Conservation (phyloP, 2,113 vertebrate species). For the Capreolus pygargus region DNA sequence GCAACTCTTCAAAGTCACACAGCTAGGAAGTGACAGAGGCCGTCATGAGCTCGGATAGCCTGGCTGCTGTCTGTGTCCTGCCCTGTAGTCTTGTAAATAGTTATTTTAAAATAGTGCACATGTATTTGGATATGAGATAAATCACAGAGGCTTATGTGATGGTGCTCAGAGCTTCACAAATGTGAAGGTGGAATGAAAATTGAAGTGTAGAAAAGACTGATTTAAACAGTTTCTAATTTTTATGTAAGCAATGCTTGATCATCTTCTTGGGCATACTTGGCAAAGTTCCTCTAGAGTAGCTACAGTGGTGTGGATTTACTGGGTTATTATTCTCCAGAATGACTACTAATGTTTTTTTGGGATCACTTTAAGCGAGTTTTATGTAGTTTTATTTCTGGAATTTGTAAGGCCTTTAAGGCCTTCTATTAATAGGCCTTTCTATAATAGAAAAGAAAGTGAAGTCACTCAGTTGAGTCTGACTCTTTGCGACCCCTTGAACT, state of each 20-base stretch:
- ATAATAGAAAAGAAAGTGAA: background rate
- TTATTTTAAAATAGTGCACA: background rate
- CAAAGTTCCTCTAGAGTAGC: background rate
- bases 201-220: background rate
- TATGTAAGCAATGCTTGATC: background rate
- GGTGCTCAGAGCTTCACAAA: background rate
- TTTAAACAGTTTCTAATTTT: background rate
- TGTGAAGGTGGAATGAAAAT: background rate
- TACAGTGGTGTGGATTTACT: background rate
- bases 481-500: background rate
- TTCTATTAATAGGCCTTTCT: no score
- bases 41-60: background rate
- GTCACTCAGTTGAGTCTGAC: rapidly evolving
- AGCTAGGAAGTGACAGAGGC: background rate
- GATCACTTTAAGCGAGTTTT: background rate
- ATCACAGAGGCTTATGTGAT: background rate
- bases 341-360: background rate
- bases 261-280: background rate
- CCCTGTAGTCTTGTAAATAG: background rate
- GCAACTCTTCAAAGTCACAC: background rate
- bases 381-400: background rate
- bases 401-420: background rate
- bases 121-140: background rate
- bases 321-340: background rate
- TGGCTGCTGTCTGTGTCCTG: background rate